Base-by-base conservation (phyloP, 2,888 invertebrate genomes). In the Acanthosoma haemorrhoidale region DNA sequence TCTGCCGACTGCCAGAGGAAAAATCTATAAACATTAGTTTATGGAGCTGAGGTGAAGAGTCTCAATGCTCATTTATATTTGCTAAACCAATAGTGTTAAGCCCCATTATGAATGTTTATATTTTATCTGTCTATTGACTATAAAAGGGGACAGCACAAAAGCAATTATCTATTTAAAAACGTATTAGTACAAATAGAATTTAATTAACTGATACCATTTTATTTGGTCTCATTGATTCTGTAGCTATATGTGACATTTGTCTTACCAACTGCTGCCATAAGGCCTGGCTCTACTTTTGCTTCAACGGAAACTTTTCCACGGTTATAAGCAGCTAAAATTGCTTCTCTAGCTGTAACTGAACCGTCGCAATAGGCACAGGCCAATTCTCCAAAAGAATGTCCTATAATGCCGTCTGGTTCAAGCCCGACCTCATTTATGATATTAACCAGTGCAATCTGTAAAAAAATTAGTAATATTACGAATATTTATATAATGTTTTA, bases 341-440 rank as follows among this genome's bases (percentile, higher is more conserved):
- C 83, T 78, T 87, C 85, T 75, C 85, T 84, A 11, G 83, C 83
- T 36, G 84, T 85, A 73, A 87, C 81, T 68, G 84, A 83, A 9
- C 85, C 85, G 78, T 87, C 87, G 70, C 86, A 86, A 77, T 87
- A 87, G 6, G 85, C 86, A 79, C 87, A 87, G 36, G 85, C 86
- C 71, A 87, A 80, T 78, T 87, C 87, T 57, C 87, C 87, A 1
- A 85, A 85, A 25, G 85, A 85, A 79, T 88, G 86, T 75, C 89
- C 92, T 73, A 92, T 86, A 74, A 91, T 87, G 32, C 87, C 87
- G 79, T 91, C 90, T 9, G 91, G 88, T 61, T 82, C 80, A 34
- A 92, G 80, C 13, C 87, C 87, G 18, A 86, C 77, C 4, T 80
- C 81, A 64, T 79, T 81, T 59, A 92, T 80, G 4, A 89, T 79